Base-by-base conservation (phyloP, 1,140 invertebrate genomes). In the Sarcophaga bullata region DNA sequence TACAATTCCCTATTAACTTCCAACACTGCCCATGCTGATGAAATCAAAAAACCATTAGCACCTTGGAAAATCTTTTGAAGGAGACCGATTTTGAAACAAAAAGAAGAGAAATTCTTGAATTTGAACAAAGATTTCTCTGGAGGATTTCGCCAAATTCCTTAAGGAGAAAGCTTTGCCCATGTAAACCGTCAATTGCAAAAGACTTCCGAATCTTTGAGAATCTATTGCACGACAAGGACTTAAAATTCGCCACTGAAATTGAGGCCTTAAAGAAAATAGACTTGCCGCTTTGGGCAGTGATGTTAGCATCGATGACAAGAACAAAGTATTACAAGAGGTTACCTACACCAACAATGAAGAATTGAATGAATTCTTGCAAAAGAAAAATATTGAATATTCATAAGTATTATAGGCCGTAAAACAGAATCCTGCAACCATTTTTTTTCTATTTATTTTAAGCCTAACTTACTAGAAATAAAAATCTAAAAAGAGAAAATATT, bases 71-170 rank as follows among this genome's bases (percentile, higher is more conserved):
- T 37, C 54, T 86, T n/a, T 82, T 84, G 52, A 82, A 85, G 11
- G 72, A 84, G n/a, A 73, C 84, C n/a, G 83, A 86, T 49, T n/a
- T 62, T 86, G 9, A 84, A 86, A 68, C 80, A 84, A 17, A 85
- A 83, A 80, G 84, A 84, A 80, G 76, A 82, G 5, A 82, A 81
- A 9, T 84, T 86, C 17, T 11, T 84, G 11, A 83, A 83, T 78
- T 82, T 86, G 82, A 83, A 85, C 8, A 85, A 85, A 75, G 13
- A 72, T 7, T 86, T 86, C 81, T 84, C 83, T n/a, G n/a, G 81
- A 85, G 15, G 85, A 86, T 48, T 86, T 86, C 2, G 17, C 84
- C 0, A 25, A 81, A 13, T 86, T 84, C 84, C 85, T 86, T 1
- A 85, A 85, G 72, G 47, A 84, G 9, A 84, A 83, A 50, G 54